Base-by-base conservation (phyloP, 2,888 invertebrate species). In the Ormyrus rosae region DNA sequence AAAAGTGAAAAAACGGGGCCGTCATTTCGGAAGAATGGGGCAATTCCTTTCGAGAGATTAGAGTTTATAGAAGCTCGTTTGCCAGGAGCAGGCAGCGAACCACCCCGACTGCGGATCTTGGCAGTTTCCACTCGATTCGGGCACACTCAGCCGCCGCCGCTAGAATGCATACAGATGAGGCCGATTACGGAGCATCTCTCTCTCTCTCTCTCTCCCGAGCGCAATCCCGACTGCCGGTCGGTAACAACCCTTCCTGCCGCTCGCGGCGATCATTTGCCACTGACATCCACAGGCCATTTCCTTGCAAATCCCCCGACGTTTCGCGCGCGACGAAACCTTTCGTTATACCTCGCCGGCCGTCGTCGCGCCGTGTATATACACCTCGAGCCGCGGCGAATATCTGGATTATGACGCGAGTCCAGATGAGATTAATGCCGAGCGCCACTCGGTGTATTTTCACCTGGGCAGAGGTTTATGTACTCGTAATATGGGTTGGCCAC, bases 121-220 rank as follows among this genome's bases (percentile, higher is more conserved):
- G 61, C 78, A 78, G 82, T 82, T 81, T 80, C 80, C 61, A 70
- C 80, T 79, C 79, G 81, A 83, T 83, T 82, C 80, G 55, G 76
- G 80, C 73, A 73, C 51, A 79, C 75, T 68, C 72, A 72, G 68
- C 64, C 74, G 72, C 70, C 19, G 45, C 67, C 64, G 58, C 53
- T 50, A 83, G 84, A 83, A 85, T 84, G 85, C 85, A 85, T 85
- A 85, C 83, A 85, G 83, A 86, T 85, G 84, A 84, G 83, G 68
- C 48, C 83, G 84, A 86, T 86, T 85, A 85, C 82, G 64, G 65
- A 72, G 76, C 78, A 80, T 83, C 77, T 79, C 46, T n/a, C 34
- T 4, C 34, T 34, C 19, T 19, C 19, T 19, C 19, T 19, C 19
- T 19, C 19, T 19, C 19, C 19, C 19, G 19, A 60, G 82, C 69